A percentile compares a stretch with the other conserved stretches of the same genome.
phyloP scores from a whole-genome alignment of 2,888 invertebrate species.

The Ceramica pisi region DNA sequence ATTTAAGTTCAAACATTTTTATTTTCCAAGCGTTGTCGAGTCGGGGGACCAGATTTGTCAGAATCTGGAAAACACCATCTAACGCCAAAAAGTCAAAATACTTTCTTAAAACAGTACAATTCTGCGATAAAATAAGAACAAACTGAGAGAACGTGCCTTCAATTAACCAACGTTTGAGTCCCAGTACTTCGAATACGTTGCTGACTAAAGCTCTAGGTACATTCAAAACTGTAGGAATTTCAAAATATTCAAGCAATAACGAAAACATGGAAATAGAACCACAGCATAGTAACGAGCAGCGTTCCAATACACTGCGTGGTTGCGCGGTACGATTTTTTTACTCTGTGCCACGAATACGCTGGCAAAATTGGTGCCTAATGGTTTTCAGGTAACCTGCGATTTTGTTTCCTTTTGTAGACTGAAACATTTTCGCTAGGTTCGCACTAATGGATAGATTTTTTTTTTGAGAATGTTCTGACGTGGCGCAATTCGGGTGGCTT shows the following conservation, averaged over 20 bases:
- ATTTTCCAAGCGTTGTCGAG: no score
- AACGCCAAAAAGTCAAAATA: not conserved
- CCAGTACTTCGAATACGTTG: conserved; percentile 24
- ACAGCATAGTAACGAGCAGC: conserved; percentile 26
- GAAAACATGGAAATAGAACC: conserved; percentile 47
- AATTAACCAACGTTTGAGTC: conserved; percentile 23
- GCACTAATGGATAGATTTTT: conserved; percentile 14
- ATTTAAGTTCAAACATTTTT: no score
- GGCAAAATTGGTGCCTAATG: conserved; percentile 41
- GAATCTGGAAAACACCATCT: no score
- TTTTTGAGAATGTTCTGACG: not conserved
- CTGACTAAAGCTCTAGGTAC: conserved; percentile 35
- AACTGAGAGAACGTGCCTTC: conserved; percentile 27
- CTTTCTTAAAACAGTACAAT: not conserved
- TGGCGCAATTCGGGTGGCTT: no score
- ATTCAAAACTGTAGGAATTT: conserved; percentile 39
- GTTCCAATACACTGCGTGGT: conserved; percentile 22
- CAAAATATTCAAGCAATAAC: conserved; percentile 38
- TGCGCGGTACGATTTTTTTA: conserved; percentile 32
- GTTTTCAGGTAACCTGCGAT: conserved; percentile 41
- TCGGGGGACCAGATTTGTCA: no score
- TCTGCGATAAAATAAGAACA: conserved; percentile 16
- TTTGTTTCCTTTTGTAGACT: conserved; percentile 42
- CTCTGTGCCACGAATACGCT: conserved; percentile 4
- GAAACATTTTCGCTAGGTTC: conserved; percentile 17